Percentiles rank a stretch among this genome's conserved stretches.
Conservation (phyloP, 2,888 invertebrate species). For the Hirtodrosophila trivittata region DNA sequence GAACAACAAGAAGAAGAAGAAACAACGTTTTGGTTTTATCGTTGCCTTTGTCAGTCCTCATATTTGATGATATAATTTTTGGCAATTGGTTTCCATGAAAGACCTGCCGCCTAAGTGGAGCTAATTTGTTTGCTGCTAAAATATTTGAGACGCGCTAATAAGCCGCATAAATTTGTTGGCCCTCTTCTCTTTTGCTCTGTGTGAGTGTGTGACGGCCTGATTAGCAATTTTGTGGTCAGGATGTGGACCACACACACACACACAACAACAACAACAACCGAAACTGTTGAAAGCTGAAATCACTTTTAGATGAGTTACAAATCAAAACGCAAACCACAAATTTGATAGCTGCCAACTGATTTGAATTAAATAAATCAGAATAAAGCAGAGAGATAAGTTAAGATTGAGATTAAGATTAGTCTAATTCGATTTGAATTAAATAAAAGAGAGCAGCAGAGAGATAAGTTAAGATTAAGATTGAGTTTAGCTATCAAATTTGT, state of each 20-base stretch:
- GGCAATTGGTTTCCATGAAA: constrained; percentile 54
- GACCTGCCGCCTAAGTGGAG: constrained; percentile 70
- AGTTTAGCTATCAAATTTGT: no score
- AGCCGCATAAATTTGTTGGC: constrained; percentile 62
- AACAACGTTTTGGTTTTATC: constrained; percentile 47
- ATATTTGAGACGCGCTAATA: constrained; percentile 71
- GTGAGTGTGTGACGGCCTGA: constrained; percentile 46
- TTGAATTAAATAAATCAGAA: background rate
- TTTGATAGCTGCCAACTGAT: constrained; percentile 19
- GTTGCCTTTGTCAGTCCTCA: constrained; percentile 39
- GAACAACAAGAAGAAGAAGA: background rate
- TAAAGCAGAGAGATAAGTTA: no score
- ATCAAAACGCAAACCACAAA: constrained; percentile 42
- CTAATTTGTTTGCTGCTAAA: constrained; percentile 77
- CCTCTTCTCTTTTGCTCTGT: constrained; percentile 2
- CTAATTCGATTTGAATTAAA: no score
- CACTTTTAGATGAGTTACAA: constrained; percentile 8
- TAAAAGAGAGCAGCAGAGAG: no score
- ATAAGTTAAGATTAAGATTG: no score
- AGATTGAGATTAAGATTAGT: no score
- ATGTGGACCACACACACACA: constrained; percentile 62
- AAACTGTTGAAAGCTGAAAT: constrained; percentile 47
- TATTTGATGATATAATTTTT: constrained; percentile 71
- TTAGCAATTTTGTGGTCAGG: constrained; percentile 67
- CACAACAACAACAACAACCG: constrained; percentile 5